Conservation (phyloP, 1,140 invertebrate genomes). For the Cotesia vestalis region DNA sequence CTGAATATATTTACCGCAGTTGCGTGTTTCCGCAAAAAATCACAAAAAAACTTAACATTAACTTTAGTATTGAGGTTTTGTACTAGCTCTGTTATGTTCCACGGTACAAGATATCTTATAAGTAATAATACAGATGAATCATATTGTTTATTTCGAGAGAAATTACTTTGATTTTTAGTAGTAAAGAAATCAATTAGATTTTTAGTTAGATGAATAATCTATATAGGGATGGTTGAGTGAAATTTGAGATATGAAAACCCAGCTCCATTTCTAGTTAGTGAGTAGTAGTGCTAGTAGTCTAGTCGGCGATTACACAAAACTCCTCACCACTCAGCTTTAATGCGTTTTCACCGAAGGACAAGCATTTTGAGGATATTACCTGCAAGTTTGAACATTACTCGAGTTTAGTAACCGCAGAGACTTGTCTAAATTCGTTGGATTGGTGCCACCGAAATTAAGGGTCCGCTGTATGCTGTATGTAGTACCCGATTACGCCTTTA, state of each 20-base stretch:
- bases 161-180: too few relatives aligned
- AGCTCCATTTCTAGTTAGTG: too few relatives aligned
- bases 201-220: too few relatives aligned
- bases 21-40: slow-evolving; percentile 18
- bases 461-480: slow-evolving; percentile 35
- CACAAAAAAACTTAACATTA: too few relatives aligned
- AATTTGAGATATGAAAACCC: too few relatives aligned
- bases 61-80: slow-evolving; percentile 6
- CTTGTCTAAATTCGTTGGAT: slow-evolving; percentile 52
- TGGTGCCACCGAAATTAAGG: slow-evolving; percentile 47
- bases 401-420: slow-evolving; percentile 24
- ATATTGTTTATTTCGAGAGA: slow-evolving; percentile 19
- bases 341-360: slow-evolving; percentile 48
- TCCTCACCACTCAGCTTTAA: slow-evolving; percentile 35
- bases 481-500: slow-evolving; percentile 14
- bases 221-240: too few relatives aligned
- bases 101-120: slow-evolving; percentile 4
- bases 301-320: slow-evolving; percentile 2
- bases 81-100: slow-evolving; percentile 15
- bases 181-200: too few relatives aligned
- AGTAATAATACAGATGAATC: slow-evolving; percentile 35
- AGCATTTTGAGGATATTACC: slow-evolving; percentile 49
- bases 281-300: too few relatives aligned
- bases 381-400: slow-evolving; percentile 39
- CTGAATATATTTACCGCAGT: slow-evolving; percentile 35